Evolutionary conservation across 2,888 invertebrate species (phyloP).

Genomic region (Lasius fuliginosus): DNA sequence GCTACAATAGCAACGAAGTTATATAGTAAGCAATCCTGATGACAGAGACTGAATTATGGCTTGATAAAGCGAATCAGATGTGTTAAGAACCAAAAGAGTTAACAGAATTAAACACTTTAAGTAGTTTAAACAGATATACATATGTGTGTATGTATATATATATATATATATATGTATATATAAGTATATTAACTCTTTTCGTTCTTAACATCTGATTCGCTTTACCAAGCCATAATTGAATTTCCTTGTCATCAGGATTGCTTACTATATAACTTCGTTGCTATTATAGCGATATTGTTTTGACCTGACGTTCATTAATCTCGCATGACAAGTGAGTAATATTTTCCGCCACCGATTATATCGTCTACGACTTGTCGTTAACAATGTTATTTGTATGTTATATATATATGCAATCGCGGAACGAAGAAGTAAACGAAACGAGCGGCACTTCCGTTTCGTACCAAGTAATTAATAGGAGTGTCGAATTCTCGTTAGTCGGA

Average conservation of each 20-base stretch:
- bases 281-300: slow-evolving; percentile 5
- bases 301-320: slow-evolving; percentile 41
- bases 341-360: slow-evolving; percentile 32
- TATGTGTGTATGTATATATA: too few relatives aligned
- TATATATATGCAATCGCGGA: neutral
- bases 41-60: slow-evolving; percentile 29
- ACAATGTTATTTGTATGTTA: neutral
- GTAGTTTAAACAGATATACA: too few relatives aligned
- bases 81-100: neutral
- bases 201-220: neutral
- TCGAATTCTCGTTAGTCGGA: slow-evolving; percentile 10
- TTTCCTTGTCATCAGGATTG: slow-evolving; percentile 19
- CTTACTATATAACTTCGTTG: slow-evolving; percentile 35
- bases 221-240: slow-evolving; percentile 17
- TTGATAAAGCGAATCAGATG: neutral
- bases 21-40: neutral
- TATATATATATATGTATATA: too few relatives aligned
- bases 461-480: slow-evolving; percentile 26
- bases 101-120: too few relatives aligned
- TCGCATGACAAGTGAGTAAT: slow-evolving; percentile 37
- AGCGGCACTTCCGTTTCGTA: neutral
- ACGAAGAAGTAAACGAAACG: slow-evolving; percentile 5
- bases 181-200: neutral
- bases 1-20: slow-evolving; percentile 28
- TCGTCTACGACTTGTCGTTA: neutral